These are phyloP conservation scores for Procambarus virginalis DNA, from an alignment of 1,140 invertebrate genomes.

Conservation along the genomic window DNA sequence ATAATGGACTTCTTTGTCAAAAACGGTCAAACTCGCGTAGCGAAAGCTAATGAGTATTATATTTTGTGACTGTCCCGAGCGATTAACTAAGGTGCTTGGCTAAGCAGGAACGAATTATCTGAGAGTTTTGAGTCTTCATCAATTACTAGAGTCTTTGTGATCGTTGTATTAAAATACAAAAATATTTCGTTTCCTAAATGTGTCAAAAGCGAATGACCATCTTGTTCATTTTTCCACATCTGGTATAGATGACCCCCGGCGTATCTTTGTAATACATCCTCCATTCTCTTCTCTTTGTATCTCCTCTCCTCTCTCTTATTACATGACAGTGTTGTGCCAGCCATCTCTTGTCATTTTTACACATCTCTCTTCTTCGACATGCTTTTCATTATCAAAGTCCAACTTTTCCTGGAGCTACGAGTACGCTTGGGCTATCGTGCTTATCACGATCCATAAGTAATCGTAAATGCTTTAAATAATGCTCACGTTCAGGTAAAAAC, in stretches of 20 bases:
- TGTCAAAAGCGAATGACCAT: neutral
- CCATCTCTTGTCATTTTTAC: neutral
- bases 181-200: neutral
- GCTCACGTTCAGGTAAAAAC: conserved; percentile 7
- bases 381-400: neutral
- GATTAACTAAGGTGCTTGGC: neutral
- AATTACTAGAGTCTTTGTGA: neutral
- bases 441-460: conserved; percentile 2
- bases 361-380: neutral
- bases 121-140: neutral
- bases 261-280: neutral
- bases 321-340: neutral
- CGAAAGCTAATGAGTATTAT: neutral
- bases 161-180: neutral
- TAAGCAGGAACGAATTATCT: neutral
- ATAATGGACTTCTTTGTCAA: neutral
- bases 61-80: neutral
- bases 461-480: conserved; percentile 37
- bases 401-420: neutral
- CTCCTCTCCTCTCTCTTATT: neutral
- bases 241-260: neutral
- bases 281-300: neutral
- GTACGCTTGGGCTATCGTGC: conserved; percentile 12
- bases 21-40: neutral
- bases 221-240: neutral